Evolutionary conservation across 2,797 vertebrate genomes (phyloP).

Genomic region (Propithecus deckenii): DNA sequence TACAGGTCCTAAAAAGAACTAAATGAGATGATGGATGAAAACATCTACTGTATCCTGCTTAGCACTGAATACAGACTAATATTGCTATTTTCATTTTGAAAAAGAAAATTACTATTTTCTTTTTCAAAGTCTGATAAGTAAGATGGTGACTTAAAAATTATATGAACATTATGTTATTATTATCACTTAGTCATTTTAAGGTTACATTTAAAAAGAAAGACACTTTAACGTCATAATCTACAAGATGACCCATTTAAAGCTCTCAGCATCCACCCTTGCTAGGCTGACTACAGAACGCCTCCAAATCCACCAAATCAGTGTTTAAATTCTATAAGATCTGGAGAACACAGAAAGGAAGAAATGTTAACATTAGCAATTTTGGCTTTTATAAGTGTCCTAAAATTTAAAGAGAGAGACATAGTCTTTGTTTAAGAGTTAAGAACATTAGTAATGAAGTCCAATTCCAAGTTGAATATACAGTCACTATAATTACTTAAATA

Average conservation of each 20-base stretch:
- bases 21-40: neutral
- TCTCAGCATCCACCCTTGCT: neutral
- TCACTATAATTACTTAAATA: constrained; percentile 16
- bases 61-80: neutral
- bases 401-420: neutral
- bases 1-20: neutral
- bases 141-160: neutral
- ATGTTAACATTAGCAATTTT: neutral
- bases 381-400: neutral
- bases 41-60: neutral
- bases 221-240: neutral
- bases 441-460: neutral
- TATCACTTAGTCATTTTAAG: neutral
- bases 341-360: constrained; percentile 2
- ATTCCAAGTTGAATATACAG: neutral
- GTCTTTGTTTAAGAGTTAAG: neutral
- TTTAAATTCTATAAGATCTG: constrained; percentile 4
- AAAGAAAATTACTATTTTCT: constrained; percentile 2
- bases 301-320: neutral
- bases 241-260: neutral
- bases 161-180: neutral
- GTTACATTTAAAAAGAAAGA: constrained; percentile 15
- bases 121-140: neutral
- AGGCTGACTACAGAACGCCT: neutral
- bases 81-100: neutral